A percentile compares a stretch with the other conserved stretches of the same genome.
phyloP scores from a whole-genome alignment of 2,888 invertebrate genomes.

The Stenoptilia bipunctidactyla region DNA sequence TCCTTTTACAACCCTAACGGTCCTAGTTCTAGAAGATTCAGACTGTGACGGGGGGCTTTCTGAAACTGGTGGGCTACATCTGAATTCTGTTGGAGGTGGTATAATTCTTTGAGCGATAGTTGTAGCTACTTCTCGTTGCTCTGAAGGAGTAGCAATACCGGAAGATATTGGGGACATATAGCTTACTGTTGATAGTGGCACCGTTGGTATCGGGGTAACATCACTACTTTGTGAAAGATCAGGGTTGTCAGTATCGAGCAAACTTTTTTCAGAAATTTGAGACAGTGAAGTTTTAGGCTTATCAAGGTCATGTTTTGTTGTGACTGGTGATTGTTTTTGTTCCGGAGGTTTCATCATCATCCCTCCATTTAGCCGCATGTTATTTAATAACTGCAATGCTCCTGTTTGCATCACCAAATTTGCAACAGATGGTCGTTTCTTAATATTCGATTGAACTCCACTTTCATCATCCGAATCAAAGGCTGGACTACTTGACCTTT shows the following conservation, averaged over 20 bases:
- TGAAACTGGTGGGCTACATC: conserved; percentile 75
- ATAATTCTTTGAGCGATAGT: conserved; percentile 77
- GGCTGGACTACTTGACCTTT: conserved; percentile 91
- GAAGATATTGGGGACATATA: conserved; percentile 50
- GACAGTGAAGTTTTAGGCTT: conserved; percentile 64
- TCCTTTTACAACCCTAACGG: conserved; percentile 68
- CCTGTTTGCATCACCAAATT: conserved; percentile 79
- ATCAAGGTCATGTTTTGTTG: conserved; percentile 46
- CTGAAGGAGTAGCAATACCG: conserved; percentile 54
- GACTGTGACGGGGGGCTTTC: conserved; percentile 74
- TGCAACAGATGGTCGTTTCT: conserved; percentile 76
- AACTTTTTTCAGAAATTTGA: conserved; percentile 74
- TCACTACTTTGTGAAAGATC: conserved; percentile 39
- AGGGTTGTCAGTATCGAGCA: conserved; percentile 73
- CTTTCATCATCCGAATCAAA: conserved; percentile 97
- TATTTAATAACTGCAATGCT: conserved; percentile 61
- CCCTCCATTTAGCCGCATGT: conserved; percentile 68
- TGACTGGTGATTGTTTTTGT: conserved; percentile 36
- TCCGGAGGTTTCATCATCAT: conserved; percentile 53
- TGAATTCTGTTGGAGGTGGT: conserved; percentile 81
- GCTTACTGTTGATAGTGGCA: conserved; percentile 35
- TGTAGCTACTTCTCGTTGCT: conserved; percentile 52
- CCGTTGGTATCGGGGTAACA: conserved; percentile 35
- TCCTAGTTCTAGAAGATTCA: conserved; percentile 66
- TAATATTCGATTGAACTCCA: conserved; percentile 69